Conservation (phyloP, 2,888 invertebrate genomes). For the Perizoma affinitatum region DNA sequence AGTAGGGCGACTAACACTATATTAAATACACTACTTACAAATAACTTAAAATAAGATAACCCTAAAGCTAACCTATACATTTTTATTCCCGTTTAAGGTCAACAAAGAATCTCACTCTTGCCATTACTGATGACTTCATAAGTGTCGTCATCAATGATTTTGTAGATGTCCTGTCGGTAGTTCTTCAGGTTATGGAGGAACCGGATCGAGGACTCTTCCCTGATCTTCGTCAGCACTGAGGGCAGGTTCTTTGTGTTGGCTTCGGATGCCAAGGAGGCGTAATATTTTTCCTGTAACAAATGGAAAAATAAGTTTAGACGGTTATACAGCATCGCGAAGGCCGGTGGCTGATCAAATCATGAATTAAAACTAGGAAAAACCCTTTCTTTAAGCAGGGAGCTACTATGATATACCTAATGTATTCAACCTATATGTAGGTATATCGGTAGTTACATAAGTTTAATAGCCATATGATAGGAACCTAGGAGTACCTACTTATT, state of each 20-base stretch:
- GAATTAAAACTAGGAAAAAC: no score
- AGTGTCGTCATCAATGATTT: slow-evolving; percentile 86
- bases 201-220: slow-evolving; percentile 86
- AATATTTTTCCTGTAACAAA: slow-evolving; percentile 86
- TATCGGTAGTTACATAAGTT: no score
- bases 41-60: slow-evolving; percentile 27
- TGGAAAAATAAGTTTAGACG: neutral
- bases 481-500: neutral
- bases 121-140: slow-evolving; percentile 81
- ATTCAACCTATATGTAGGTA: no score
- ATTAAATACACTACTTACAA: neutral
- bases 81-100: slow-evolving; percentile 46
- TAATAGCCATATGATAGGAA: neutral
- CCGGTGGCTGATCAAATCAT: neutral
- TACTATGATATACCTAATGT: no score
- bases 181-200: slow-evolving; percentile 86
- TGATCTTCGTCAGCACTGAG: slow-evolving; percentile 87
- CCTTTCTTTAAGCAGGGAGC: no score
- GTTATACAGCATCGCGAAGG: neutral
- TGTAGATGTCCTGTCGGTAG: slow-evolving; percentile 87
- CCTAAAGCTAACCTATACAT: slow-evolving; percentile 34
- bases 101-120: slow-evolving; percentile 72
- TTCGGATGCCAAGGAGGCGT: slow-evolving; percentile 86
- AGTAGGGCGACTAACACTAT: slow-evolving; percentile 10
- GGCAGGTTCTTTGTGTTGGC: slow-evolving; percentile 86